Conservation (phyloP, 1,140 invertebrate species). For the Luehdorfia chinensis region DNA sequence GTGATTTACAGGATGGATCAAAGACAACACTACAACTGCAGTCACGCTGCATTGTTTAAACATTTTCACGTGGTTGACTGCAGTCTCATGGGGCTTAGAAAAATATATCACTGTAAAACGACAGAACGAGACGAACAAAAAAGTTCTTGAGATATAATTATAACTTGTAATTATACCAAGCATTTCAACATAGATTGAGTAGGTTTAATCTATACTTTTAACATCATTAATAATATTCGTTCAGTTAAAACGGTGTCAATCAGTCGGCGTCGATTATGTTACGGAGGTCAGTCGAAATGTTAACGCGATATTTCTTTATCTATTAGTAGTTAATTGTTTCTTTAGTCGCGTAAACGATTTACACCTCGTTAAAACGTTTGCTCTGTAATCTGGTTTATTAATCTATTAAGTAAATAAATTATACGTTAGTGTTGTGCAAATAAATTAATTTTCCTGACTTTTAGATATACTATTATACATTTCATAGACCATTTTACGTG, state of each 20-base stretch:
- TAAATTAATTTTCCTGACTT: too few species aligned
- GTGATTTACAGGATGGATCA: constrained; percentile 75
- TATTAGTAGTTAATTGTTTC: too few species aligned
- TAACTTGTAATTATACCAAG: too few species aligned
- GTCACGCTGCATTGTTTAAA: constrained; percentile 81
- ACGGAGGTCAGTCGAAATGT: not conserved
- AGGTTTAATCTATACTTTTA: too few species aligned
- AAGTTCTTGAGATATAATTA: constrained; percentile 24
- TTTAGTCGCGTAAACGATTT: too few species aligned
- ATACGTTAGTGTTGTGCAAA: too few species aligned
- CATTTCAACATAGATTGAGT: too few species aligned
- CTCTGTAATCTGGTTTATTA: too few species aligned
- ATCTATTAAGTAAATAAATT: too few species aligned
- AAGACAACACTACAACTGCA: constrained; percentile 78
- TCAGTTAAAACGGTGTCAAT: not conserved
- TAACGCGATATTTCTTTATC: not conserved
- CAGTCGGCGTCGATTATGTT: not conserved
- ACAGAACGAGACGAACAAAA: constrained; percentile 26
- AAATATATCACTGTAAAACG: constrained; percentile 49
- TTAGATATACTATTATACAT: too few species aligned
- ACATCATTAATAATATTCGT: not conserved
- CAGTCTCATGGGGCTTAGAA: constrained; percentile 78
- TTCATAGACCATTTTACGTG: too few species aligned
- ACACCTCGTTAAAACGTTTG: too few species aligned
- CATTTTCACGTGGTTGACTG: constrained; percentile 79